Base-by-base conservation (phyloP, 2,888 invertebrate genomes). In the Xanthorhoe spadicearia region DNA sequence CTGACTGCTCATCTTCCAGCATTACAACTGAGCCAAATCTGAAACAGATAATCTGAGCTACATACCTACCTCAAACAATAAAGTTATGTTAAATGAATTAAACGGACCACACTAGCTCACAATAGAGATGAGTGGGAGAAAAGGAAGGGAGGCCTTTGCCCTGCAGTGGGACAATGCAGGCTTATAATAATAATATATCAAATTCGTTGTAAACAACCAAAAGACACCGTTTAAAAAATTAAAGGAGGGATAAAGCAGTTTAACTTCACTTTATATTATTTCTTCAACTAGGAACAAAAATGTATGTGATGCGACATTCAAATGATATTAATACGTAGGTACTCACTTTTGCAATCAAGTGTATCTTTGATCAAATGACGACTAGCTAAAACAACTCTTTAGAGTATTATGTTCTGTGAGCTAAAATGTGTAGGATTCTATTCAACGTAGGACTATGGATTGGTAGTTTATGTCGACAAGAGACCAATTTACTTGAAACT, bases 1-100 rank as follows among this genome's bases (percentile, higher is more conserved):
- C 79, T 94, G 93, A 83, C 92, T 93, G 82, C 93, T 93, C 93
- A 94, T 93, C 76, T 80, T 86, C 68, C 70, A 69, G 76, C 60
- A 68, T 68, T 61, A 64, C 68, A 67, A 66, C 68, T 68, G 59
- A 58, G 35, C 49, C 10, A 15, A 49, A 10, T 17, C 63, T 61
- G 48, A 48, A 48, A 48, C 7, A 43, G 4, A 13, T 43, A n/a
- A n/a, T n/a, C n/a, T n/a, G n/a, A n/a, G n/a, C n/a, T n/a, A n/a
- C n/a, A n/a, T n/a, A n/a, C n/a, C n/a, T n/a, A n/a, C n/a, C n/a
- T n/a, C n/a, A n/a, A n/a, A n/a, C n/a, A n/a, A n/a, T n/a, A n/a
- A n/a, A n/a, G n/a, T n/a, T n/a, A n/a, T n/a, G n/a, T n/a, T n/a
- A n/a, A n/a, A n/a, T n/a, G n/a, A n/a, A n/a, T n/a, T n/a, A n/a